phyloP scores from a whole-genome alignment of 2,888 invertebrate genomes.

The Pandemis heparana region DNA sequence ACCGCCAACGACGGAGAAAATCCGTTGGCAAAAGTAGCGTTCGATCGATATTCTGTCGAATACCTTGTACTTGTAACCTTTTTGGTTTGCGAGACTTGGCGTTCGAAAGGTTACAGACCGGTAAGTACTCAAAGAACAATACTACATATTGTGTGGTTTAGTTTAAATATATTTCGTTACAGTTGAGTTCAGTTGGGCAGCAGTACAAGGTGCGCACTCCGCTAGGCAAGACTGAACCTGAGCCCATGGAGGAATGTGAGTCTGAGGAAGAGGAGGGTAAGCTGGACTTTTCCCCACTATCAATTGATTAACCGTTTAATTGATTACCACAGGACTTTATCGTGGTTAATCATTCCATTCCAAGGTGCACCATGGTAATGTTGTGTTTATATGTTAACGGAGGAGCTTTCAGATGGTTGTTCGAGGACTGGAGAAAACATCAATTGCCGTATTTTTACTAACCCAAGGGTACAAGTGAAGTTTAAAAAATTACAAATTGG shows the following conservation, averaged over 20 bases:
- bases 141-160: slow-evolving; percentile 38
- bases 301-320: background rate
- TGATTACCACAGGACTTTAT: background rate
- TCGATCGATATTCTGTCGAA: slow-evolving; percentile 11
- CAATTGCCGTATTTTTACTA: too few species aligned
- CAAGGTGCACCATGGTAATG: background rate
- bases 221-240: slow-evolving; percentile 83
- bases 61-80: slow-evolving; percentile 34
- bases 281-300: background rate
- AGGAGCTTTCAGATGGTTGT: background rate
- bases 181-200: slow-evolving; percentile 82
- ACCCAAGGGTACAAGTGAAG: too few species aligned
- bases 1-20: slow-evolving; percentile 37
- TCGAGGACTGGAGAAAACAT: too few species aligned
- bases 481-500: too few species aligned
- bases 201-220: slow-evolving; percentile 82
- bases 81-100: slow-evolving; percentile 40
- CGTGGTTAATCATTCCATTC: background rate
- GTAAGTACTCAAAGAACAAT: slow-evolving; percentile 25
- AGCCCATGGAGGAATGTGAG: slow-evolving; percentile 85
- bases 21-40: slow-evolving; percentile 25
- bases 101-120: slow-evolving; percentile 39
- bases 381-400: background rate
- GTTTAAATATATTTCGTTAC: slow-evolving; percentile 47
- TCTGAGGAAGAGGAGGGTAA: slow-evolving; percentile 85